Conservation (phyloP, 2,888 invertebrate species). For the Aleiodes leptofemur region DNA sequence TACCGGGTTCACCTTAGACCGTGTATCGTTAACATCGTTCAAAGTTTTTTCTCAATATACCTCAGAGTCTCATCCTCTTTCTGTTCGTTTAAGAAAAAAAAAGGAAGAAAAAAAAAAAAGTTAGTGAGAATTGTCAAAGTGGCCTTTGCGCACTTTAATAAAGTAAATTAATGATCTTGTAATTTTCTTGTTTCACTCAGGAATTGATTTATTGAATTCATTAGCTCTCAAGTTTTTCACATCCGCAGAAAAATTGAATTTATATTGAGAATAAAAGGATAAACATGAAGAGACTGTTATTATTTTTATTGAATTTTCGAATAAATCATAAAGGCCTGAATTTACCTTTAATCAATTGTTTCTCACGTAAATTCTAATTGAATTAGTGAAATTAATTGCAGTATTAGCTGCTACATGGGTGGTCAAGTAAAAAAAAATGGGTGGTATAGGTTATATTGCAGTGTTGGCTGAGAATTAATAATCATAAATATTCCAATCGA, state of each 20-base stretch:
- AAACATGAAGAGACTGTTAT: no score
- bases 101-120: neutral
- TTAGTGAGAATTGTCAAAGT: constrained; percentile 25
- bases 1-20: constrained; percentile 26
- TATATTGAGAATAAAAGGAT: no score
- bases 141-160: constrained; percentile 5
- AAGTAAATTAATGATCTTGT: constrained; percentile 19
- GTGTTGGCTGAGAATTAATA: constrained; percentile 48
- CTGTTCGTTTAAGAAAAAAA: neutral
- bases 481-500: constrained; percentile 59
- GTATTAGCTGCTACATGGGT: constrained; percentile 50
- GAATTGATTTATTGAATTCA: constrained; percentile 23
- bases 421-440: neutral
- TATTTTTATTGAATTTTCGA: neutral
- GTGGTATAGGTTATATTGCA: neutral
- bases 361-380: constrained; percentile 52
- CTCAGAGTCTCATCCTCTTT: neutral
- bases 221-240: neutral
- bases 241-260: neutral
- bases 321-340: constrained; percentile 6
- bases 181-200: neutral
- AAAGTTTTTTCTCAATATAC: neutral
- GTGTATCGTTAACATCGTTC: constrained; percentile 15
- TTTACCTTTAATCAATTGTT: constrained; percentile 1
- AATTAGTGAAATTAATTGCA: constrained; percentile 62